A percentile compares a stretch with the other conserved stretches of the same genome.
Evolutionary conservation across 2,797 vertebrate genomes (phyloP).

Genomic region (Crocodylus rhombifer): DNA sequence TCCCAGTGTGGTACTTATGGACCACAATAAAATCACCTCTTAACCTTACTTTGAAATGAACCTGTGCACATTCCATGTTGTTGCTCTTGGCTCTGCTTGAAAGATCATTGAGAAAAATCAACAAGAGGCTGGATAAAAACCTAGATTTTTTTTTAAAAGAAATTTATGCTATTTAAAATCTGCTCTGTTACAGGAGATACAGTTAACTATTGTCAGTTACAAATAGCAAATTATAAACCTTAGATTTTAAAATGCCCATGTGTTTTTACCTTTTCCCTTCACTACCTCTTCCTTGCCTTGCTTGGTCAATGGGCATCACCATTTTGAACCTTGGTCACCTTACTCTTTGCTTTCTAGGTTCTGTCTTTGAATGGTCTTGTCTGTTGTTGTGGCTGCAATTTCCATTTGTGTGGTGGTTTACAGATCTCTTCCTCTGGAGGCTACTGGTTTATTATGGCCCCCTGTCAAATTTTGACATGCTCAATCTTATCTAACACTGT

Average conservation of each 20-base stretch:
- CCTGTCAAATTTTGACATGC: neutral
- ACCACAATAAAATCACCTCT: neutral
- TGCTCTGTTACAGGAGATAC: neutral
- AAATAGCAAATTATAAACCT: neutral
- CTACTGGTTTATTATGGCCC: neutral
- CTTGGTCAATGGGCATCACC: neutral
- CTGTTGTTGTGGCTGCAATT: neutral
- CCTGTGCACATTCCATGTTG: neutral
- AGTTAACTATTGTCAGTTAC: neutral
- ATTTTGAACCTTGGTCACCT: neutral
- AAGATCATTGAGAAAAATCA: neutral
- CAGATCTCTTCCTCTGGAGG: neutral
- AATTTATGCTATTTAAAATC: neutral
- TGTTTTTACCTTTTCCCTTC: neutral
- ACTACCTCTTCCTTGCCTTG: neutral
- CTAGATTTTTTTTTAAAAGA: neutral
- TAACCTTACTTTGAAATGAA: neutral
- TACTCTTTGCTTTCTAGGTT: neutral
- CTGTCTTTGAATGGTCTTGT: slow-evolving; percentile 25
- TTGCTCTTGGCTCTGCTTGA: neutral
- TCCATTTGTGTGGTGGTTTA: slow-evolving; percentile 8
- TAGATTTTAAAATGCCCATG: neutral
- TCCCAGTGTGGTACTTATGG: neutral
- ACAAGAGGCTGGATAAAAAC: neutral
- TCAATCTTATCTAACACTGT: neutral